Evolutionary conservation across 2,888 invertebrate species (phyloP).

Genomic region (Rapana venosa): DNA sequence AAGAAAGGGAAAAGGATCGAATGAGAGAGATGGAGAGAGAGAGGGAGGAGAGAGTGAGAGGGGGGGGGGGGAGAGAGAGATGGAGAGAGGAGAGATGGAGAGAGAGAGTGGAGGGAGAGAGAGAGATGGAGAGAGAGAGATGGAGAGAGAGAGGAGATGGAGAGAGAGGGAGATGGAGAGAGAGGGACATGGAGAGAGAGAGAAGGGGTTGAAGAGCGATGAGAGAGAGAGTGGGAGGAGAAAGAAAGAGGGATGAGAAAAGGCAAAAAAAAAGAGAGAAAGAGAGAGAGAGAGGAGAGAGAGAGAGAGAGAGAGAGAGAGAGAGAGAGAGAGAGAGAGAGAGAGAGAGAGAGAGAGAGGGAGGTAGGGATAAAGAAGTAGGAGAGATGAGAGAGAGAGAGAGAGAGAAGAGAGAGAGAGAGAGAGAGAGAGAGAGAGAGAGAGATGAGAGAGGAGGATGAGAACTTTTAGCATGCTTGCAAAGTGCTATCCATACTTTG

Average conservation of each 20-base stretch:
- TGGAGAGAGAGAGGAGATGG: background rate
- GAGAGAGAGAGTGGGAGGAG: background rate
- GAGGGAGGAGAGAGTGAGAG: background rate
- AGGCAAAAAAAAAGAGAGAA: background rate
- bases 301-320: background rate
- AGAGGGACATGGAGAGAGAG: background rate
- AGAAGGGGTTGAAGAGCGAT: background rate
- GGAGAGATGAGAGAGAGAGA: too few relatives aligned
- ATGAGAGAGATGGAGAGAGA: too few relatives aligned
- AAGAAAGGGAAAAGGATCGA: too few relatives aligned
- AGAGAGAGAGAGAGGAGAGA: background rate
- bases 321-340: background rate
- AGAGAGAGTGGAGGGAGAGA: too few relatives aligned
- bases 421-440: too few relatives aligned
- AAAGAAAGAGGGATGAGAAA: background rate
- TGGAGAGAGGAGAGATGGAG: too few relatives aligned
- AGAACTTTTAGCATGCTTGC: too few relatives aligned
- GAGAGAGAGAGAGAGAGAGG: background rate
- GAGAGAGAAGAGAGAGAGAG: too few relatives aligned
- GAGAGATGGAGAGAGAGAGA: background rate
- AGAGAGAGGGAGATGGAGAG: background rate
- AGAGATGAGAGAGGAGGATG: too few relatives aligned
- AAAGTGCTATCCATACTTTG: too few relatives aligned
- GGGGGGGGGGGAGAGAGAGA: background rate
- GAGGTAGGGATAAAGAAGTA: too few relatives aligned